Base-by-base conservation (phyloP, 2,113 vertebrate species). In the Callipepla squamata region DNA sequence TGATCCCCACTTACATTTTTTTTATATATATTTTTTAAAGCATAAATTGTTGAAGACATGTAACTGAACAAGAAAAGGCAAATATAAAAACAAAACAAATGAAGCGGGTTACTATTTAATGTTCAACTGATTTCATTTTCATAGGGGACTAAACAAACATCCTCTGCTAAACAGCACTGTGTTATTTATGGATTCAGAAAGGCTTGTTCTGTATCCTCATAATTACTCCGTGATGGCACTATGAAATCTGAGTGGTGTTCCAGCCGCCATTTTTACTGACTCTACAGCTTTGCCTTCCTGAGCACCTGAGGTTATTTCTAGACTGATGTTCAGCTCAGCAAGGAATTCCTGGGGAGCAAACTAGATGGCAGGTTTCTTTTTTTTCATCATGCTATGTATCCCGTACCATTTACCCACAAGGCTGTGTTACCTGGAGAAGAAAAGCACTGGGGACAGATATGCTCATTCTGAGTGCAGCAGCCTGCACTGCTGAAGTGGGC, bases 381-480 rank as follows among this genome's bases (percentile, higher is more conserved):
- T 40, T 40, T 50, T 13, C 25, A 1, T 45, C 3, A 3, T 36
- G 16, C 19, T 32, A 0, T 4, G 2, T 34, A 12, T 19, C 28
- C 38, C 15, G 3, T 30, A 3, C 26, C 13, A 2, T 32, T 20
- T 79, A 66, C 40, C 44, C n/a, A 6, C 47, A n/a, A 30, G 58
- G 50, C 65, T 59, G 38, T n/a, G 51, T 53, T 66, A 58, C 12
- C 18, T 1, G 0, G 4, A 13, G 22, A 14, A 81, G 36, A 38
- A 26, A 12, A 79, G 32, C 51, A 1, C 11, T 18, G 22, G 58
- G 62, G 19, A 65, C 9, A 3, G 53, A 26, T 34, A 8, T 1
- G 3, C 11, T 4, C 23, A 47, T 26, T 26, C 32, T 0, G 8
- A 44, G 30, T 28, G 68, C 30, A 21, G 3, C 19, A 58, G 36